These are phyloP conservation scores for Eremobia ochroleuca DNA, from an alignment of 2,888 invertebrate species.

Conservation along the genomic window DNA sequence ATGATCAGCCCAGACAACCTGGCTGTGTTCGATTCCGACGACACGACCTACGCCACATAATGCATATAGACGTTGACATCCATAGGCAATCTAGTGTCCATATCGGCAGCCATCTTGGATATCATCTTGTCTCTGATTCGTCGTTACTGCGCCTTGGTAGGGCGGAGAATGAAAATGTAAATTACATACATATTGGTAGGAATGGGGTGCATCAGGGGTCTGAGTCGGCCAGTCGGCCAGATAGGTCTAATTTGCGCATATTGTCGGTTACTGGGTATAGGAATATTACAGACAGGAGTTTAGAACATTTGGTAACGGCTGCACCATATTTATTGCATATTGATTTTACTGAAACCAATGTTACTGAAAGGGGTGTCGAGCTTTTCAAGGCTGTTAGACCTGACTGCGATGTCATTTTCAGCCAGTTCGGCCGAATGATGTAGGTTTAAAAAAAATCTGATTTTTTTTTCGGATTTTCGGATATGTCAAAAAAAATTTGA, in stretches of 20 bases:
- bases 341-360: conserved; percentile 93
- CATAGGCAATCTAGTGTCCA: background rate
- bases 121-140: conserved; percentile 79
- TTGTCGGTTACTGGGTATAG: conserved; percentile 91
- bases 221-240: conserved; percentile 72
- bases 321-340: conserved; percentile 91
- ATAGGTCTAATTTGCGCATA: conserved; percentile 87
- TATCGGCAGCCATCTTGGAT: conserved; percentile 20
- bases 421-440: conserved; percentile 56
- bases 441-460: background rate
- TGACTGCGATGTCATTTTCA: conserved; percentile 88
- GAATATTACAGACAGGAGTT: conserved; percentile 92
- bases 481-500: background rate
- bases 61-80: conserved; percentile 37
- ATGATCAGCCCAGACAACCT: background rate
- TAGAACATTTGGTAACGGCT: conserved; percentile 91
- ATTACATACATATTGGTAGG: conserved; percentile 79
- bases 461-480: background rate
- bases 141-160: conserved; percentile 81
- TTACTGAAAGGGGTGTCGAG: conserved; percentile 92
- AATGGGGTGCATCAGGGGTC: conserved; percentile 55
- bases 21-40: background rate
- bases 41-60: background rate
- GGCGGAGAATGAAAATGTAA: conserved; percentile 77
- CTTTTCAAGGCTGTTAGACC: conserved; percentile 91